Evolutionary conservation across 2,888 invertebrate species (phyloP), one percentile per base, ranked within the genome.

Genomic region (Aphidius colemani): DNA sequence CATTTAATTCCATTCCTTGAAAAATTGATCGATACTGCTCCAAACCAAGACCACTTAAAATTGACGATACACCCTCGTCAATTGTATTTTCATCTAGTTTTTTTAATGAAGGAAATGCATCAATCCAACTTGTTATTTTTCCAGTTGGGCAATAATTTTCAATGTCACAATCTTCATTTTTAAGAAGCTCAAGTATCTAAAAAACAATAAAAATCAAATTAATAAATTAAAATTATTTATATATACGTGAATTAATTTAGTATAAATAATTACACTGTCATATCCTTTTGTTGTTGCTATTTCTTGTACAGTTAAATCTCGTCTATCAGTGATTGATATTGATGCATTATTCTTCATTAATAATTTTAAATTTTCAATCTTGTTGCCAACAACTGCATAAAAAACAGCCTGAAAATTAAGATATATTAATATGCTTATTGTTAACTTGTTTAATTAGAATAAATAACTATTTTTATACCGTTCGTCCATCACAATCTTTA

Each of bases 31-130:
- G 80, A 43, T 88, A 80, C 45, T 80, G 79, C 69, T 87, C 87
- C 72, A 88, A 86, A 66, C 85, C 85, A 85, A 88, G 87, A 3
- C 88, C 88, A 70, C 85, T 85, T 0, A 90, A 78, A 2, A 90
- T 83, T 63, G 84, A 80, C 7, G 81, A 83, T 66, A 90, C 84
- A 78, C 90, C 88, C 49, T 59, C 60, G 64, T 78, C 66, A 13
- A 77, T 10, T 44, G 57, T 55, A 4, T 75, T 57, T 10, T 66
- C 55, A 45, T 70, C 62, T 40, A 63, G 68, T 46, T 62, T 46
- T 56, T 53, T 61, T n/a, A 76, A 65, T 45, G 83, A 83, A 46
- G 86, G 85, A 74, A 87, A 87, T 74, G 84, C 84, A 68, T 87
- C 85, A 63, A 81, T 81, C 87, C 87, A 87, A 11, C 80, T 75